Base-by-base conservation (phyloP, 2,888 invertebrate species). In the Oxyscelio sp. region DNA sequence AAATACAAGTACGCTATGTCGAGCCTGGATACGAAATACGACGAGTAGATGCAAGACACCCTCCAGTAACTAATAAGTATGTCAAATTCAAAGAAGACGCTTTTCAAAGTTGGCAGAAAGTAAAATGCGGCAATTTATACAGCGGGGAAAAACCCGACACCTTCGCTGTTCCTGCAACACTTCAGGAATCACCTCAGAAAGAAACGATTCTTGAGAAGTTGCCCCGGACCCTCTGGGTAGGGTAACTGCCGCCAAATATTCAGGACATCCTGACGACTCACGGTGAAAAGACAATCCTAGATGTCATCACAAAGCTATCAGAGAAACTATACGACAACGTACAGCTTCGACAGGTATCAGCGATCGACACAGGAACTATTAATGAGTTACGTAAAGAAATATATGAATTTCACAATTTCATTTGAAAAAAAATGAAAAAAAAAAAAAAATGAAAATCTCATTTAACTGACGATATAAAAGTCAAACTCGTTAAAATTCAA, bases 151-250 rank as follows among this genome's bases (percentile, higher is more conserved):
- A n/a, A n/a, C n/a, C n/a, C n/a, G n/a, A n/a, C 79, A 45, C 90
- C 90, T 6, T 89, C 90, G 2, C 89, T 90, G 59, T 90, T 90
- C 43, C 59, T 90, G 6, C 86, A 89, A 0, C 86, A 89, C 21
- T 70, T 90, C 0, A 65, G 66, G 45, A 59, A 8, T 56, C n/a
- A n/a, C n/a, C 88, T 50, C n/a, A 22, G 31, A 4, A 22, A 24
- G 9, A 48, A 21, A 17, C n/a, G n/a, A n/a, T n/a, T n/a, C n/a
- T n/a, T n/a, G n/a, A n/a, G n/a, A n/a, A n/a, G n/a, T n/a, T n/a
- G n/a, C n/a, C n/a, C n/a, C n/a, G n/a, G n/a, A n/a, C n/a, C 50
- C 81, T n/a, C n/a, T n/a, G n/a, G n/a, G n/a, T n/a, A n/a, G n/a
- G n/a, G n/a, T n/a, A n/a, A n/a, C n/a, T n/a, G 6, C 81, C 75